Percentiles rank a stretch among this genome's conserved stretches.
These are phyloP conservation scores for Polydrusus pterygomalis DNA, from an alignment of 2,888 invertebrate species.

Conservation along the genomic window DNA sequence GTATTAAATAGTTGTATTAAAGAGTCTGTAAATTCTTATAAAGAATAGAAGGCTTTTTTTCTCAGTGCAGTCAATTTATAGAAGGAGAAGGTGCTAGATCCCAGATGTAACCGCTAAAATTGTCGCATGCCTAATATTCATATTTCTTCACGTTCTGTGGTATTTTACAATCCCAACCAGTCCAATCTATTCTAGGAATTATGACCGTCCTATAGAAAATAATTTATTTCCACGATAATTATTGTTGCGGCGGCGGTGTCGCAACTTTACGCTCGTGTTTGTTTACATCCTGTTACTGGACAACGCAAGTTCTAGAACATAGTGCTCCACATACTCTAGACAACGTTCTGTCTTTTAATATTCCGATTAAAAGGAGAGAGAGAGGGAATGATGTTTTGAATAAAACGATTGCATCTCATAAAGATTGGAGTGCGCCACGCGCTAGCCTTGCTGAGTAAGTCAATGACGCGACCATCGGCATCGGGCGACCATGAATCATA, in stretches of 20 bases:
- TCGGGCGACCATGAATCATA: slow-evolving; percentile 21
- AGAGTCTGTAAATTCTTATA: too few relatives aligned
- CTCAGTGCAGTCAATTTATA: too few relatives aligned
- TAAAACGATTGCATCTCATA: not conserved
- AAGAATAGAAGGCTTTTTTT: too few relatives aligned
- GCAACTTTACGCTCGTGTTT: slow-evolving; percentile 31
- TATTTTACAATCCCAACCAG: not conserved
- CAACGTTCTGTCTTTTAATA: not conserved
- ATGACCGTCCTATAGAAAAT: slow-evolving; percentile 11
- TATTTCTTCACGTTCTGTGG: not conserved
- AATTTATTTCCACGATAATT: slow-evolving; percentile 15
- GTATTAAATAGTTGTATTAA: too few relatives aligned
- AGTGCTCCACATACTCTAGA: not conserved
- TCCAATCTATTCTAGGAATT: slow-evolving; percentile 12
- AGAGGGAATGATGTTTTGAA: not conserved
- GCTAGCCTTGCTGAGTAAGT: slow-evolving; percentile 22
- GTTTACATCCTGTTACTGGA: slow-evolving; percentile 25
- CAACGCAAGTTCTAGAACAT: slow-evolving; percentile 3
- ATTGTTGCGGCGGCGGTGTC: slow-evolving; percentile 10
- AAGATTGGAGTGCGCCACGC: not conserved
- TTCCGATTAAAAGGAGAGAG: not conserved
- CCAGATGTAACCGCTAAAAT: not conserved
- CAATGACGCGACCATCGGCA: slow-evolving; percentile 23
- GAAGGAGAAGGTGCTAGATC: too few relatives aligned
- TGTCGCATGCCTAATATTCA: not conserved